Conservation (phyloP, 2,113 vertebrate genomes). For the Rhizomys pruinosus region DNA sequence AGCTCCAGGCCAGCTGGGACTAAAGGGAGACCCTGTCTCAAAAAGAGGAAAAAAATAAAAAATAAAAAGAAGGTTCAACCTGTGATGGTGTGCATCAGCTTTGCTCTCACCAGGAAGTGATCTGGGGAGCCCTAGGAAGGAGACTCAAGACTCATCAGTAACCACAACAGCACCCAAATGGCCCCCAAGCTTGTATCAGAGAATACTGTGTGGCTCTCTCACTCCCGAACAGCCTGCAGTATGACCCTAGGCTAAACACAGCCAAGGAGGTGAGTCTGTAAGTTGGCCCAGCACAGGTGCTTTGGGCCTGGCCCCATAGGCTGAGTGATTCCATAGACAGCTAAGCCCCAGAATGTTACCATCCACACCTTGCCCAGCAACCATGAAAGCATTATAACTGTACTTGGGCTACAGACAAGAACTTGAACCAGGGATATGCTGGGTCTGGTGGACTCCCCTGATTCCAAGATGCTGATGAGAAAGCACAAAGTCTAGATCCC, state of each 20-base stretch:
- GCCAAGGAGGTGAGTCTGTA: neutral
- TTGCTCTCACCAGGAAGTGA: neutral
- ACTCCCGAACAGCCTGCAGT: neutral
- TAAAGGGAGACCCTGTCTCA: too few species aligned
- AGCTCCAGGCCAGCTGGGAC: too few species aligned
- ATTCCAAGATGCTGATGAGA: neutral
- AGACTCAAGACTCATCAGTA: neutral
- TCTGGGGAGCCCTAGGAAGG: too few species aligned
- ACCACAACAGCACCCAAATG: too few species aligned
- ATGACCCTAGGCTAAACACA: neutral
- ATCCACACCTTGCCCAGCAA: neutral
- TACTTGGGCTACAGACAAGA: neutral
- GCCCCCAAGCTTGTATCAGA: neutral
- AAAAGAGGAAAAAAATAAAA: too few species aligned
- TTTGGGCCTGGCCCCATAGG: neutral
- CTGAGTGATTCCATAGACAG: neutral
- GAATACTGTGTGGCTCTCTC: fast-evolving
- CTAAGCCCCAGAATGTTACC: neutral
- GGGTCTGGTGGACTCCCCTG: neutral
- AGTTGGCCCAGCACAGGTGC: too few species aligned
- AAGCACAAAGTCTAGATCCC: neutral
- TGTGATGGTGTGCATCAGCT: fast-evolving
- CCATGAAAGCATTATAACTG: neutral
- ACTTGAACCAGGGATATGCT: neutral
- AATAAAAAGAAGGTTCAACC: too few species aligned